Base-by-base conservation (phyloP, 1,140 invertebrate species). In the Cotesia glomerata region DNA sequence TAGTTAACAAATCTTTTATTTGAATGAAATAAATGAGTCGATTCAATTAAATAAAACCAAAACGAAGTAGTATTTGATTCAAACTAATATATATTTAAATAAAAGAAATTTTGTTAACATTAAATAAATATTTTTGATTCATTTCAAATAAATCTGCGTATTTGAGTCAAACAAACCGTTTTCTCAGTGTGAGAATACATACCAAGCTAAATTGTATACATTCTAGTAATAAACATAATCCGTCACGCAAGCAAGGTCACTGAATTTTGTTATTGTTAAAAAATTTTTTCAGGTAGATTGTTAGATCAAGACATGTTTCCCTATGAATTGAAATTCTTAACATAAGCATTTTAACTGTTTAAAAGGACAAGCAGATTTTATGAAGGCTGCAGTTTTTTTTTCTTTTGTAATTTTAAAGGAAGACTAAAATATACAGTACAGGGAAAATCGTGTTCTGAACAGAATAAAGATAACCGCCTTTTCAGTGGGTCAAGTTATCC, bases 401-500 rank as follows among this genome's bases (percentile, higher is more conserved):
- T 26, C 3, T 3, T 26, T 26, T 26, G 26, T 26, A 26, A 26
- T 26, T 26, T 26, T 26, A 26, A 26, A 26, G 26, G 26, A 26
- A 26, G 26, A 26, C 26, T 7, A 18, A 18, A 5, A 16, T n/a
- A 45, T 2, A 45, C 8, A 45, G 39, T 11, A 45, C 39, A 45
- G 8, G 7, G 11, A 45, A 45, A 45, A 54, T 14, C 52, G 52
- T 54, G 52, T 54, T 54, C 7, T 32, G 32, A 4, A 61, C 13
- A 49, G 5, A 26, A 51, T 13, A 51, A 26, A 62, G 36, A 70
- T 39, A 14, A 26, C 45, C 62, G 58, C 63, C 71, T 69, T 49
- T 70, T 72, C 54, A 69, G 49, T 72, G 68, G 77, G 76, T 78
- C 73, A 78, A n/a, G 66, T 80, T 75, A 73, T 71, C 63, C 63